Evolutionary conservation across 1,140 invertebrate genomes (phyloP), one percentile per base, ranked within the genome.

Genomic region (Pseudomyrmex concolor): DNA sequence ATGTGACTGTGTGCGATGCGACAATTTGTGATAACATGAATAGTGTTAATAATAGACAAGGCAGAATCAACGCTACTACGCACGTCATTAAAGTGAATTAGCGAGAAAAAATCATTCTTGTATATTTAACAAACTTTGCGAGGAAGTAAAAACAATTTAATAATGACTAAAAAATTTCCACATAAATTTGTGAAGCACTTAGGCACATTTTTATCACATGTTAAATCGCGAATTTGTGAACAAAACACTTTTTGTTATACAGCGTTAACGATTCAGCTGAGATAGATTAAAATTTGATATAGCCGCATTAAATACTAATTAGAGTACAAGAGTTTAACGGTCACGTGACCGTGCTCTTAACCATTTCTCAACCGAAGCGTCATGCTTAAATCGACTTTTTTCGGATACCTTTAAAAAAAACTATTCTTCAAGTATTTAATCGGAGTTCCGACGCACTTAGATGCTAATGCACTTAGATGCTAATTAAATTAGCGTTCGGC

Each of bases 401-500:
- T 1, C 15, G 45, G 45, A 68, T 19, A 19, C 13, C 5, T 43
- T 68, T 17, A 1, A n/a, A 19, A 70, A 50, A 5, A 1, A 1
- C n/a, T 15, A 59, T 25, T 57, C 13, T 55, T 5, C 9, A n/a
- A 10, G 9, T 8, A 15, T 34, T 51, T 25, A 22, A 66, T 54
- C n/a, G 43, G 4, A 59, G 15, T 59, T 78, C 12, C 17, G 7
- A 34, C 74, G 43, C 54, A 10, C 55, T 77, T 10, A 12, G 10
- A 19, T 34, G 51, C 10, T 78, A 15, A 12, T 48, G 43, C 54
- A 10, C 55, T 77, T 10, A 12, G 10, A 19, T 34, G 51, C 10
- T 78, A 70, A 78, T 78, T 12, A 17, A 80, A 70, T 80, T 50
- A 70, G 54, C 66, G n/a, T 71, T 71, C 54, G 54, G 19, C 54